Conservation (phyloP, 2,797 vertebrate genomes). For the Chloroceryle amazona region DNA sequence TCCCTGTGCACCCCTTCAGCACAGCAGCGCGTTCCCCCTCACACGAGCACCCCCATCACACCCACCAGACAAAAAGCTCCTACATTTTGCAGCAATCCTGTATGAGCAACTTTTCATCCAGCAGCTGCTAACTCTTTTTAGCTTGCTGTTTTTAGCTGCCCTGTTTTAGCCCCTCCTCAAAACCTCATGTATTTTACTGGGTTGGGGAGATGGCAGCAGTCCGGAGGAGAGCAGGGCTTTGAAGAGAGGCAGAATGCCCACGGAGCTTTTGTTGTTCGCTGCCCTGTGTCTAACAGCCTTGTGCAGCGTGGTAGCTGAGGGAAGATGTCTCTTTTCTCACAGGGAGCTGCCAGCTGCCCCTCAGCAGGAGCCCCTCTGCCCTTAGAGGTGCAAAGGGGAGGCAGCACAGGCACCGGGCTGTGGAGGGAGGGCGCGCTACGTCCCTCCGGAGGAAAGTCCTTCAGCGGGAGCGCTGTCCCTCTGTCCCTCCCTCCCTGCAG, state of each 20-base stretch:
- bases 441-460: background rate
- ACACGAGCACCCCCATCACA: background rate
- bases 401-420: background rate
- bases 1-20: background rate
- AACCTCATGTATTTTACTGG: accelerated
- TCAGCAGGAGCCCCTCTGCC: background rate
- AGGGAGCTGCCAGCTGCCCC: background rate
- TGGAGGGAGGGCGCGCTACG: accelerated
- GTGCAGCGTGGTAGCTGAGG: background rate
- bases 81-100: background rate
- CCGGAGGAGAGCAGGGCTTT: background rate
- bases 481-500: no score
- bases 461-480: accelerated
- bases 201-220: background rate
- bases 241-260: background rate
- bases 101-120: background rate
- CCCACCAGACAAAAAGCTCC: background rate
- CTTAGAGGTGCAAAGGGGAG: background rate
- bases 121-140: background rate
- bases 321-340: background rate
- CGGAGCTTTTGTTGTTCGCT: background rate
- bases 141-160: background rate
- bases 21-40: accelerated
- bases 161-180: background rate
- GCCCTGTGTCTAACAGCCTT: background rate